These are phyloP conservation scores for Phyllotis vaccarum DNA, from an alignment of 2,797 vertebrate species.

Conservation along the genomic window DNA sequence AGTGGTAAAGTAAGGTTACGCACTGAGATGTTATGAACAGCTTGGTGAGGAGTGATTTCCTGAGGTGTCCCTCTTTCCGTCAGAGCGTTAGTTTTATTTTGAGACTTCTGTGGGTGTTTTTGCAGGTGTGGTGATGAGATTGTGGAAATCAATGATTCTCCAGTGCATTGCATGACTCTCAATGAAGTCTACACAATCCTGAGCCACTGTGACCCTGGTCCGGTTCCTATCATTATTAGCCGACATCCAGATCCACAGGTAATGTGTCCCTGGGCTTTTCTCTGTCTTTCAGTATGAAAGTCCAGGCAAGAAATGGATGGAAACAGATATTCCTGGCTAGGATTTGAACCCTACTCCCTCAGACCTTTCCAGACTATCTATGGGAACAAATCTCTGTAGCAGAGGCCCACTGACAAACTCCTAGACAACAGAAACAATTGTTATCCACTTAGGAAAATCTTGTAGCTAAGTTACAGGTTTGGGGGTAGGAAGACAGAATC, in stretches of 20 bases:
- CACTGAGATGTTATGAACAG: accelerated
- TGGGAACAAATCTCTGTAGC: neutral
- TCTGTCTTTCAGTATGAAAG: accelerated
- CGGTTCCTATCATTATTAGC: conserved; percentile 94
- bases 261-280: neutral
- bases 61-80: neutral
- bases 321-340: neutral
- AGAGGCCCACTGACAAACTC: neutral
- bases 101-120: neutral
- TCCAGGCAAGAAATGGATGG: neutral
- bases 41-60: neutral
- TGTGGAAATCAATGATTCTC: conserved; percentile 93
- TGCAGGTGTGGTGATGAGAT: conserved; percentile 96
- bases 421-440: neutral
- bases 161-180: conserved; percentile 93
- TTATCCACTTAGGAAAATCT: neutral
- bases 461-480: neutral
- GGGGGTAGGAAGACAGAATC: neutral
- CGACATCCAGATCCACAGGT: conserved; percentile 97
- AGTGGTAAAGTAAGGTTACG: neutral
- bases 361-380: neutral
- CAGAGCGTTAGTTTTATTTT: accelerated
- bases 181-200: conserved; percentile 94
- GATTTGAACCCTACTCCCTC: neutral
- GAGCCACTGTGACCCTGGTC: conserved; percentile 93